These are phyloP conservation scores for Rana temporaria DNA, from an alignment of 2,113 vertebrate species.

Conservation along the genomic window DNA sequence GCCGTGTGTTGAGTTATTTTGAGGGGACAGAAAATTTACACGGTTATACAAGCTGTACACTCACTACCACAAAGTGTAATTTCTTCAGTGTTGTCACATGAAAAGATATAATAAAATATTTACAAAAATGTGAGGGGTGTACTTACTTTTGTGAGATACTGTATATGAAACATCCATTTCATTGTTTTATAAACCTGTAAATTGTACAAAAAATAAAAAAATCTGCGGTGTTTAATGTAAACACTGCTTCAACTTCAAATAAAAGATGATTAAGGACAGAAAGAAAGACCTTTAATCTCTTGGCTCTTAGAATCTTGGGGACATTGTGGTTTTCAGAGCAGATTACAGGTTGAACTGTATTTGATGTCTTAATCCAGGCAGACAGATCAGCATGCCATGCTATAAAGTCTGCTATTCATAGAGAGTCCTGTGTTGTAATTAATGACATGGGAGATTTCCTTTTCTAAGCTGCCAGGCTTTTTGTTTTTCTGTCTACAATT, in stretches of 20 bases:
- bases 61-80: too few species aligned
- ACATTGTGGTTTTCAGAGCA: conserved; percentile 39
- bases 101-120: too few species aligned
- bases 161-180: too few species aligned
- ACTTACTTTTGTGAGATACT: too few species aligned
- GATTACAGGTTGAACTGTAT: conserved; percentile 57
- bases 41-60: too few species aligned
- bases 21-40: too few species aligned
- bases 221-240: neutral
- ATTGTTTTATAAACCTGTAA: too few species aligned
- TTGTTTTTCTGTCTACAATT: conserved; percentile 23
- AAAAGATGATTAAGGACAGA: conserved; percentile 15
- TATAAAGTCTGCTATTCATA: neutral
- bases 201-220: too few species aligned
- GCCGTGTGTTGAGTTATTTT: too few species aligned
- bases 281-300: conserved; percentile 23
- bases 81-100: too few species aligned
- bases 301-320: conserved; percentile 21
- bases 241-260: neutral
- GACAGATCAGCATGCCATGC: conserved; percentile 14
- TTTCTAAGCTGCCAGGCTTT: conserved; percentile 32
- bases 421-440: conserved; percentile 9
- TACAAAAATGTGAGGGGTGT: too few species aligned
- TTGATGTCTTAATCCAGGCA: conserved; percentile 47
- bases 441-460: conserved; percentile 40